A percentile compares a stretch with the other conserved stretches of the same genome.
Evolutionary conservation across 2,113 vertebrate genomes (phyloP).

Genomic region (Xiphias gladius): DNA sequence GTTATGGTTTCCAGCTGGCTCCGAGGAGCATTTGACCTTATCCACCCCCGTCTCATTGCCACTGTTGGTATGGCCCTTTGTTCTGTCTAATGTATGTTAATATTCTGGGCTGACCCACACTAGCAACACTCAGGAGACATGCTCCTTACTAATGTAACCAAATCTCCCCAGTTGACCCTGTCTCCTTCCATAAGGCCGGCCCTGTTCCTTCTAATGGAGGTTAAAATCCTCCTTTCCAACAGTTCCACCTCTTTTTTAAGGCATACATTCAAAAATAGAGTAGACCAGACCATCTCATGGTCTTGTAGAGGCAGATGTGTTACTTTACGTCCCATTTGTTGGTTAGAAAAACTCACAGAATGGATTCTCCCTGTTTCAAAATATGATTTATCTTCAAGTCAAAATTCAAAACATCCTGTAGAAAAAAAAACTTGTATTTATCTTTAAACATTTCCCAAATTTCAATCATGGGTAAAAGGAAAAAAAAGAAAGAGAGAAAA

Average conservation of each 20-base stretch:
- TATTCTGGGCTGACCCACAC: slow-evolving; percentile 67
- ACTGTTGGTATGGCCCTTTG: slow-evolving; percentile 54
- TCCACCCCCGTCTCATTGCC: slow-evolving; percentile 53
- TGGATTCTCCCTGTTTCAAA: slow-evolving; percentile 19
- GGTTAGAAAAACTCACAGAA: background rate
- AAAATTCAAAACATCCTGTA: background rate
- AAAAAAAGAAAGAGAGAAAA: slow-evolving; percentile 21
- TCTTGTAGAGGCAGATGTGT: slow-evolving; percentile 9
- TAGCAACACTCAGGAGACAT: slow-evolving; percentile 48
- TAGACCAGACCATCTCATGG: background rate
- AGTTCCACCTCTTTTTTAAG: slow-evolving; percentile 1
- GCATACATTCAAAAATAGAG: slow-evolving; percentile 12
- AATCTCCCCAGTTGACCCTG: slow-evolving; percentile 63
- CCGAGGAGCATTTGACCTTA: slow-evolving; percentile 66
- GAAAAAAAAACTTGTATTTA: slow-evolving; percentile 19
- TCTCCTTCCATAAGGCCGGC: slow-evolving; percentile 55
- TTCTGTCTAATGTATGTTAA: slow-evolving; percentile 69
- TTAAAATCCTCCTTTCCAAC: slow-evolving; percentile 59
- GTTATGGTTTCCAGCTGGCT: slow-evolving; percentile 68
- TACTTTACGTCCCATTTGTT: slow-evolving; percentile 22
- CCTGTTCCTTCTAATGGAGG: slow-evolving; percentile 56
- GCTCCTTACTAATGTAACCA: slow-evolving; percentile 66
- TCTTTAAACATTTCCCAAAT: slow-evolving; percentile 15
- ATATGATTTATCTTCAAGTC: background rate
- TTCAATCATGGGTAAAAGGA: background rate